Evolutionary conservation across 2,113 vertebrate genomes (phyloP).

Genomic region (Eidolon helvum): DNA sequence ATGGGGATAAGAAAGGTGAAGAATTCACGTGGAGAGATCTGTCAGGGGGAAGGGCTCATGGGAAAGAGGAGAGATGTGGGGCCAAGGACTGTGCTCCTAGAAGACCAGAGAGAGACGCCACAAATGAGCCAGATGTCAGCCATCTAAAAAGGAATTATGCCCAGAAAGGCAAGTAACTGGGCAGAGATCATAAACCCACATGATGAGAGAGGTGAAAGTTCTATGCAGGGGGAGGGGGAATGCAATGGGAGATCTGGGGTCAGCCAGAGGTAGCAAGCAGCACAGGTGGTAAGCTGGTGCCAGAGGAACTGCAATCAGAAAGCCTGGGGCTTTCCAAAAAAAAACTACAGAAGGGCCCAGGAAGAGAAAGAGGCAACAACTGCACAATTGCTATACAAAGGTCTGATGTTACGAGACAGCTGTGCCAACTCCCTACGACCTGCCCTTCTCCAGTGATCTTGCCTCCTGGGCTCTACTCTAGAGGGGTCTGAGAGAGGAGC

Average conservation of each 20-base stretch:
- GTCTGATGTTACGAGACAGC: neutral
- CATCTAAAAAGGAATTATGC: neutral
- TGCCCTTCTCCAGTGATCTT: accelerated
- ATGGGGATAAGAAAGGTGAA: neutral
- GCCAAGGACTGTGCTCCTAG: neutral
- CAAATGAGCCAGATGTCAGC: neutral
- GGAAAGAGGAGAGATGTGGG: neutral
- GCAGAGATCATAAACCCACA: neutral
- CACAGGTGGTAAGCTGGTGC: neutral
- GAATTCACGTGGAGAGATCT: neutral
- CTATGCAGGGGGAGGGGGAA: accelerated
- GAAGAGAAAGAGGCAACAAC: neutral
- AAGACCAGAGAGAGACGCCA: neutral
- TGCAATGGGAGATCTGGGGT: neutral
- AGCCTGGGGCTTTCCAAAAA: neutral
- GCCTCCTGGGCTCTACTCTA: neutral
- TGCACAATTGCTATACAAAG: neutral
- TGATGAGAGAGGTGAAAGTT: neutral
- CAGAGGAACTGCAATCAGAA: neutral
- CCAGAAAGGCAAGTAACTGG: neutral
- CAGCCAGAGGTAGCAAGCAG: neutral
- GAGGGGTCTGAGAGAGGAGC: neutral
- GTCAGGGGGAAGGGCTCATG: too few species aligned
- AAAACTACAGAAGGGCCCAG: neutral
- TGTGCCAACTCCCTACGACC: accelerated